These are phyloP conservation scores for Periplaneta americana DNA, from an alignment of 1,140 invertebrate species.

Conservation along the genomic window DNA sequence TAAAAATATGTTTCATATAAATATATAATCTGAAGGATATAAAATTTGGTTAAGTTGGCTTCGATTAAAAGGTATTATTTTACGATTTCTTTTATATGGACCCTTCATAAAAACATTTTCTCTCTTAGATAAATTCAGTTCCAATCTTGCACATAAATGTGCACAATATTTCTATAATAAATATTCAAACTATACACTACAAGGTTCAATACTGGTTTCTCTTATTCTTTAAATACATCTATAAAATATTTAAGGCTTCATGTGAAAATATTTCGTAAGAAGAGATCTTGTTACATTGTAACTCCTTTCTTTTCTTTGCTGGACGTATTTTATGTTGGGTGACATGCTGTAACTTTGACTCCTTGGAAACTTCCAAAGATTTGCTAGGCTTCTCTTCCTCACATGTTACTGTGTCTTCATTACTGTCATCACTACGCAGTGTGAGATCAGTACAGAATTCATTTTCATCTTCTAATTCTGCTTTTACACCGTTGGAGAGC, in stretches of 20 bases:
- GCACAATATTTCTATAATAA: neutral
- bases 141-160: neutral
- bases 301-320: neutral
- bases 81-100: neutral
- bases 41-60: constrained; percentile 1
- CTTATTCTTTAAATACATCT: constrained; percentile 4
- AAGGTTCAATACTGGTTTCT: constrained; percentile 8
- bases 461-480: too few species aligned
- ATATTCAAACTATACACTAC: neutral
- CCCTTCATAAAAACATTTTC: neutral
- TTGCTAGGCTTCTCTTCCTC: neutral
- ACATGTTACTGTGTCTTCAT: neutral
- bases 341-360: neutral
- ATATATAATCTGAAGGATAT: constrained; percentile 7
- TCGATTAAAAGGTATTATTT: neutral
- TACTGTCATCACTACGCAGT: neutral
- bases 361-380: neutral
- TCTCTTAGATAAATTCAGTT: neutral
- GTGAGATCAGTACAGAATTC: neutral
- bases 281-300: neutral
- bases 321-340: neutral
- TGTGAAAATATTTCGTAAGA: constrained; percentile 7
- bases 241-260: constrained; percentile 18
- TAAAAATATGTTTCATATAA: constrained; percentile 1
- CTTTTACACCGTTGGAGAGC: neutral